These are phyloP conservation scores for Hypocryptadius cinnamomeus DNA, from an alignment of 2,113 vertebrate species.

Conservation along the genomic window DNA sequence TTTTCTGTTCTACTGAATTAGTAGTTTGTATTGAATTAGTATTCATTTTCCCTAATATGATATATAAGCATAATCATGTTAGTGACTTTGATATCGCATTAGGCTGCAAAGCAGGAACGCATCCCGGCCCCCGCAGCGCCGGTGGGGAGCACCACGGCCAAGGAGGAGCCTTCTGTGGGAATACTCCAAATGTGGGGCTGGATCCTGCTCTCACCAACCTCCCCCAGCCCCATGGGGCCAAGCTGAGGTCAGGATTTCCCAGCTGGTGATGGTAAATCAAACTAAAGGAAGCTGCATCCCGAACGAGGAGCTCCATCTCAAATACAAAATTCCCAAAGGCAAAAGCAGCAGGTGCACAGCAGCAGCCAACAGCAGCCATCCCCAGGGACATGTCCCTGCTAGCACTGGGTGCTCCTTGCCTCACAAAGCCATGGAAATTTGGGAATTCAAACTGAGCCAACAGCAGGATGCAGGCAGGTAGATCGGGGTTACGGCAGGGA, in stretches of 20 bases:
- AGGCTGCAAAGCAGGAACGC: constrained; percentile 46
- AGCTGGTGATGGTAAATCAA: accelerated
- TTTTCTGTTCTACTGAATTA: constrained; percentile 72
- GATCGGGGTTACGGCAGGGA: accelerated
- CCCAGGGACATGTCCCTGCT: accelerated
- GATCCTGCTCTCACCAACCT: background rate
- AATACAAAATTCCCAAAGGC: background rate
- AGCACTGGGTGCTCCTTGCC: accelerated
- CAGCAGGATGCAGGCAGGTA: background rate
- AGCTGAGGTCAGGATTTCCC: background rate
- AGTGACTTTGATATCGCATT: constrained; percentile 71
- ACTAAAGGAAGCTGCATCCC: background rate
- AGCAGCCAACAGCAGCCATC: background rate
- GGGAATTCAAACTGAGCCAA: background rate
- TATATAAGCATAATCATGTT: constrained; percentile 73
- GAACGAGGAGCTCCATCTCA: accelerated
- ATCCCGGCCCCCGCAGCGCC: background rate
- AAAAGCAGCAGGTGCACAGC: background rate
- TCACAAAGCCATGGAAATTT: accelerated
- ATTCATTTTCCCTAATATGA: constrained; percentile 74
- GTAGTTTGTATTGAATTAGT: constrained; percentile 73
- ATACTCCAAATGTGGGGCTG: background rate
- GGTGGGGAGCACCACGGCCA: accelerated
- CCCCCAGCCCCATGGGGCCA: accelerated
- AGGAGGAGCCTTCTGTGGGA: background rate